phyloP scores from a whole-genome alignment of 1,140 invertebrate genomes.

The Thaumetopoea pityocampa region DNA sequence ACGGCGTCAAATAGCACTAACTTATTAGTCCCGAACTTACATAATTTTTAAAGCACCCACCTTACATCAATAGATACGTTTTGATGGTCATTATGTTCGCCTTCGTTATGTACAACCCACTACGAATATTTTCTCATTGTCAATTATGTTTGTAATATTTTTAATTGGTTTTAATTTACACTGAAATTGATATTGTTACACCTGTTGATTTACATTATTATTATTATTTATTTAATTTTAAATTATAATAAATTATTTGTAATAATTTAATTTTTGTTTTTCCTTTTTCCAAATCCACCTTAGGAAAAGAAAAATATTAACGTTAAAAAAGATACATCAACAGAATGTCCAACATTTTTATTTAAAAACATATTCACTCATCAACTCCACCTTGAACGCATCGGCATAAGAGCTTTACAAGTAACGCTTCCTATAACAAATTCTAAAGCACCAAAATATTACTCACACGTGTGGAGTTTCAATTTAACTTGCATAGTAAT shows the following conservation, averaged over 20 bases:
- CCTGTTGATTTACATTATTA: too few relatives aligned
- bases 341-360: constrained; percentile 4
- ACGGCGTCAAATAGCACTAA: constrained; percentile 65
- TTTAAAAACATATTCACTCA: constrained; percentile 9
- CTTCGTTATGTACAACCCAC: constrained; percentile 14
- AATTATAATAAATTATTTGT: constrained; percentile 26
- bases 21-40: constrained; percentile 45
- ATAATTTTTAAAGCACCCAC: constrained; percentile 63
- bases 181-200: too few relatives aligned
- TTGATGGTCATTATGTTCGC: constrained; percentile 17
- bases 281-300: constrained; percentile 15
- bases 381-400: constrained; percentile 7
- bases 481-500: background rate
- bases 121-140: constrained; percentile 14
- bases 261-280: constrained; percentile 24
- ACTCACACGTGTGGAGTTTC: constrained; percentile 10
- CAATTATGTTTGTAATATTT: constrained; percentile 16
- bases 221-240: constrained; percentile 26
- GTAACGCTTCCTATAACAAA: constrained; percentile 12
- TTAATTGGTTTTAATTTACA: constrained; percentile 15
- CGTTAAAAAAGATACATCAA: constrained; percentile 3
- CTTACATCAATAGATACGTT: constrained; percentile 42
- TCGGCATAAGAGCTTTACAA: constrained; percentile 9
- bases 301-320: constrained; percentile 8
- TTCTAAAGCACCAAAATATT: constrained; percentile 13